Base-by-base conservation (phyloP, 2,888 invertebrate genomes). In the Lasioglossum morio region DNA sequence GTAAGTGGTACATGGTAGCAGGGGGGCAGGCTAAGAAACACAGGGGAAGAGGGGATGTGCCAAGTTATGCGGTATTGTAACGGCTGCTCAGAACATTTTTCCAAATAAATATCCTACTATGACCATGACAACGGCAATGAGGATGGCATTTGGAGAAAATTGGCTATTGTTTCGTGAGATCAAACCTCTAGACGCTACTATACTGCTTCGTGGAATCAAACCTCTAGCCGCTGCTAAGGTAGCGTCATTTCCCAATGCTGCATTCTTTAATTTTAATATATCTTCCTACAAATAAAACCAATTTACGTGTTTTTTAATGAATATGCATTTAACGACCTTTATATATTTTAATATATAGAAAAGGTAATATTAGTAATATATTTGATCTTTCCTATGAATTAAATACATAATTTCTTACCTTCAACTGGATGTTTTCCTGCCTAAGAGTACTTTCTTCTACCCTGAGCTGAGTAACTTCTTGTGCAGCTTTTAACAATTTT, bases 351-450 rank as follows among this genome's bases (percentile, higher is more conserved):
- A 43, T 43, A 43, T 43, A 43, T 43, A 43, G 43, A 12, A 43
- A 43, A 43, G 43, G 14, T 43, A 43, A 4, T 43, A 43, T 43
- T 43, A 14, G 43, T 43, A 14, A 43, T 43, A 43, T 43, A 43
- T 43, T 43, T 40, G 10, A 77, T 23, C 16, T 80, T 48, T 40
- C 30, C 1, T 40, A 27, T n/a, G 1, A 34, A 34, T n/a, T 69
- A 73, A 63, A 14, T 48, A 16, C 5, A 48, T 48, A 23, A 82
- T 66, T 48, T 77, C 95, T 96, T 96, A 98, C 98, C 97, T 98
- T 98, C 94, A 99, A 96, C 95, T 97, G 97, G 92, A 98, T 96
- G 96, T 98, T 98, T 96, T 99, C 98, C 96, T 98, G 97, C 96
- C 97, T 97, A 95, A 98, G 96, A 95, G 96, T 96, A 95, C 97